Base-by-base conservation (phyloP, 2,888 invertebrate species). In the Danaus chrysippus region DNA sequence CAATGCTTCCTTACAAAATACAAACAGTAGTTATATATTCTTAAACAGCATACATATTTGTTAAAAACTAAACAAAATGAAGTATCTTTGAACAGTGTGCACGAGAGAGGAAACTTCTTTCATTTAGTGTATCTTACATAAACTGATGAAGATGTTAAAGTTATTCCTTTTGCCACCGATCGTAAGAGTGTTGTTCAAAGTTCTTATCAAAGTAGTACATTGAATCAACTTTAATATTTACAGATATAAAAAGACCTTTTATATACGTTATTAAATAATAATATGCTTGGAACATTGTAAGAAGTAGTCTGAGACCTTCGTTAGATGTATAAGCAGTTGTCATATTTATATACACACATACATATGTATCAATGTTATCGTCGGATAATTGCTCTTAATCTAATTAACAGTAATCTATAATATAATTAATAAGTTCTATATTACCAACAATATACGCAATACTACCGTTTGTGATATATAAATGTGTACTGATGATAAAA, bases 151-250 rank as follows among this genome's bases (percentile, higher is more conserved):
- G 49, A 49, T 49, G 49, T 49, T 49, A 49, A 49, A 49, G 49
- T 49, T 49, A 17, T 49, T 49, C 17, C 49, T 17, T 49, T 49
- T 17, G 17, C 49, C 49, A 17, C 17, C 17, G 49, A 3, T 49
- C 49, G 15, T 15, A 49, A 49, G 17, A 49, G 17, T 49, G 49
- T 49, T 17, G 49, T 49, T 15, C 49, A 17, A 49, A 49, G 17
- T 49, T 49, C 49, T 49, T 49, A 49, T 49, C 49, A 49, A 49
- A 49, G 46, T 46, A 46, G 2, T 17, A 49, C 49, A 15, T 49
- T 49, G 10, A 49, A 49, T 49, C 49, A 49, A 17, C 15, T 49
- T 49, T 10, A 17, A 11, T 17, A 49, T 49, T 49, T 17, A 17
- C 49, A 49, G n/a, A 49, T 17, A 49, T 49, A 34, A 34, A 34